Conservation (phyloP, 1,140 invertebrate genomes). For the Akabosia matsudoensis region DNA sequence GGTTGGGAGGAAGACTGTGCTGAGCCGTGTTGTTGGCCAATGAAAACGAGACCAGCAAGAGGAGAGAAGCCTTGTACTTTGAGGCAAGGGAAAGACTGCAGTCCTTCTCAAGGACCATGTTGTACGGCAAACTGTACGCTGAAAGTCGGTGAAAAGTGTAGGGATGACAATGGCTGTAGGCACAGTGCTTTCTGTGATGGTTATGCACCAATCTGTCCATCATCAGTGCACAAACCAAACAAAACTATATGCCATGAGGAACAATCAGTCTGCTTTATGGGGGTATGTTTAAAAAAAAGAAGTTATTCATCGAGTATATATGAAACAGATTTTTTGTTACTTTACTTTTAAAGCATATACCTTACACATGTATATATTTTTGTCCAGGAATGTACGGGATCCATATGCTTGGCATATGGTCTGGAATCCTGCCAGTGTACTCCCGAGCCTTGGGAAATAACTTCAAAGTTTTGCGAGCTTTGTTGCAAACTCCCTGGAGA, state of each 20-base stretch:
- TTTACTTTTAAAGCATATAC: too few relatives aligned
- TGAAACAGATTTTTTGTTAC: too few relatives aligned
- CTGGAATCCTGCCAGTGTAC: constrained; percentile 94
- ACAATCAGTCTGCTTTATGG: constrained; percentile 86
- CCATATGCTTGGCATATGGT: constrained; percentile 87
- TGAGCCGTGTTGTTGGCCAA: constrained; percentile 89
- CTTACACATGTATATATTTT: background rate
- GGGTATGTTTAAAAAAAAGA: constrained; percentile 61
- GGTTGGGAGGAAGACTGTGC: constrained; percentile 95
- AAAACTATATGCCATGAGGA: constrained; percentile 91
- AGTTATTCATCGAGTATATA: background rate
- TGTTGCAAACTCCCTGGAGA: constrained; percentile 84
- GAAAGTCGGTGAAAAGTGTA: constrained; percentile 80
- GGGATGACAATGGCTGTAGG: constrained; percentile 89
- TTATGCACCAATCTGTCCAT: constrained; percentile 74
- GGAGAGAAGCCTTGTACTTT: constrained; percentile 80
- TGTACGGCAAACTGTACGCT: constrained; percentile 84
- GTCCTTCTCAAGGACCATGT: constrained; percentile 90
- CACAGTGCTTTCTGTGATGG: constrained; percentile 87
- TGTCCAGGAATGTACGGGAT: constrained; percentile 85
- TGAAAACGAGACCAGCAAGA: constrained; percentile 68
- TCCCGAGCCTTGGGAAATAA: constrained; percentile 67
- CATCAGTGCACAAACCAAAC: constrained; percentile 87
- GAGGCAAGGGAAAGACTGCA: constrained; percentile 71
- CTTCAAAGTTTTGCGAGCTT: constrained; percentile 81